phyloP scores from a whole-genome alignment of 1,140 invertebrate genomes.

The Drosophila willistoni region DNA sequence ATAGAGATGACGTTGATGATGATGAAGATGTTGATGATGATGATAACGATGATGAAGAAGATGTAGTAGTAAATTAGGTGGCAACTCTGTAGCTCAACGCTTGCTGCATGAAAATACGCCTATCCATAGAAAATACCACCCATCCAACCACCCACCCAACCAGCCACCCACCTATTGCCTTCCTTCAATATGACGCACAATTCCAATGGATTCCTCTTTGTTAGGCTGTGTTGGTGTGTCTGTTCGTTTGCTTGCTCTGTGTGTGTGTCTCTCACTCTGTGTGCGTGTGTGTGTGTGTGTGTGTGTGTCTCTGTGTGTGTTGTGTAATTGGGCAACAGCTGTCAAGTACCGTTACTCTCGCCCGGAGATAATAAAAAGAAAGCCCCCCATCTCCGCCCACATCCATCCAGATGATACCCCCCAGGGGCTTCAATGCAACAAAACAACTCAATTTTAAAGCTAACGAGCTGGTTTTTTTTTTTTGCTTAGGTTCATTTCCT shows the following conservation, averaged over 20 bases:
- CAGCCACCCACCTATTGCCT: conserved; percentile 15
- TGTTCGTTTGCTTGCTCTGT: conserved; percentile 9
- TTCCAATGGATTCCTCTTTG: conserved; percentile 40
- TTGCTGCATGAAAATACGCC: conserved; percentile 39
- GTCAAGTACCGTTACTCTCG: conserved; percentile 26
- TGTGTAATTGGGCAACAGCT: conserved; percentile 65
- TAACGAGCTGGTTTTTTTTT: conserved; percentile 10
- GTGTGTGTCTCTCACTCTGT: background rate
- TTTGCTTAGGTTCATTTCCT: background rate
- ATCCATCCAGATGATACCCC: conserved; percentile 1
- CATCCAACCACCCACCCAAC: conserved; percentile 10
- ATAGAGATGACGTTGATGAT: background rate
- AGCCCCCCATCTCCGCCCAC: background rate
- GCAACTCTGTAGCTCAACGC: conserved; percentile 23
- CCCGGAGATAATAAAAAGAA: conserved; percentile 11
- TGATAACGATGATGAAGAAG: conserved; percentile 11
- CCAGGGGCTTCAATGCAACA: conserved; percentile 1
- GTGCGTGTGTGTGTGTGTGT: conserved; percentile 35
- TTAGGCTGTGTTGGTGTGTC: conserved; percentile 31
- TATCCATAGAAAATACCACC: conserved; percentile 24
- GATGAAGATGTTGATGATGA: background rate
- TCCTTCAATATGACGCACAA: conserved; percentile 46
- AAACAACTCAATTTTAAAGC: conserved; percentile 14
- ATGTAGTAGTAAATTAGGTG: conserved; percentile 15
- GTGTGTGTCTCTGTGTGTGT: conserved; percentile 14